Conservation (phyloP, 2,888 invertebrate species). For the Leptinotarsa peninsularis region DNA sequence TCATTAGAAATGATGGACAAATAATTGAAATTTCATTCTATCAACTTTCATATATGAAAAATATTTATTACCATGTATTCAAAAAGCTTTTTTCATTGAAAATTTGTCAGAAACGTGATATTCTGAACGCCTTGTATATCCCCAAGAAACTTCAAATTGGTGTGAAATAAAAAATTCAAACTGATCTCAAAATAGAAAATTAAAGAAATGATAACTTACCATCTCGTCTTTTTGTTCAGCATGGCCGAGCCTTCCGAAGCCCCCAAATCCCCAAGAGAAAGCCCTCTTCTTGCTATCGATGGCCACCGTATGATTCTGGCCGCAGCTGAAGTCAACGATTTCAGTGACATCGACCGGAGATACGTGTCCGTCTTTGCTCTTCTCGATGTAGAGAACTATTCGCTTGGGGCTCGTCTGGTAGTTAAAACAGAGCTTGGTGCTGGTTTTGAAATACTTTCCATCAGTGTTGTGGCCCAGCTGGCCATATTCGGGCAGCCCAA, state of each 20-base stretch:
- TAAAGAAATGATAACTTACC: constrained; percentile 64
- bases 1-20: too few species aligned
- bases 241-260: constrained; percentile 93
- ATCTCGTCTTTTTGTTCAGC: constrained; percentile 93
- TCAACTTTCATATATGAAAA: too few species aligned
- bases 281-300: constrained; percentile 90
- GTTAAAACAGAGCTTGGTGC: constrained; percentile 88
- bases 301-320: constrained; percentile 91
- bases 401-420: constrained; percentile 88
- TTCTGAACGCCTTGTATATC: too few species aligned
- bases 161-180: background rate
- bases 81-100: too few species aligned
- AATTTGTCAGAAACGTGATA: too few species aligned
- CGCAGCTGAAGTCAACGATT: constrained; percentile 91
- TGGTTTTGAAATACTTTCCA: constrained; percentile 93
- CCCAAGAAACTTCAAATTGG: too few species aligned
- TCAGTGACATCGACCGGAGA: constrained; percentile 86
- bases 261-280: constrained; percentile 96
- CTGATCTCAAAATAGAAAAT: too few species aligned
- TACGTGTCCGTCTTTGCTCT: constrained; percentile 86
- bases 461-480: constrained; percentile 95
- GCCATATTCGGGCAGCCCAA: constrained; percentile 93
- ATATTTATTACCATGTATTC: too few species aligned
- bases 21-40: too few species aligned
- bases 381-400: constrained; percentile 88